These are phyloP conservation scores for Chaunax sp. DNA, from an alignment of 2,797 vertebrate species.

Conservation along the genomic window DNA sequence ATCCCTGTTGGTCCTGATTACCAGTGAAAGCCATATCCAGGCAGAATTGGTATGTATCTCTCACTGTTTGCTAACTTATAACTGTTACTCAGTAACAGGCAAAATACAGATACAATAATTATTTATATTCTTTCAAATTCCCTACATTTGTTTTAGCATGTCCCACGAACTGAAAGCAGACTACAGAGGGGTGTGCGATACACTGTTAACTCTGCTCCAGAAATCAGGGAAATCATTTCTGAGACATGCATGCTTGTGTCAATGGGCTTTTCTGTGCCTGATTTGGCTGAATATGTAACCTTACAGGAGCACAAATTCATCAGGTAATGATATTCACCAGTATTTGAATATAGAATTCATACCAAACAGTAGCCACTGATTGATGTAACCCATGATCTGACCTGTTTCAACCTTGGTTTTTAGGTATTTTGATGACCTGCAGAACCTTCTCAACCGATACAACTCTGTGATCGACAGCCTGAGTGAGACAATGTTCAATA, in stretches of 20 bases:
- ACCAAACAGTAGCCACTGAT: neutral
- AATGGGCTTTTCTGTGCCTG: conserved; percentile 85
- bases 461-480: conserved; percentile 82
- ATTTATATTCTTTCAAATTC: neutral
- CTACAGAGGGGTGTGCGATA: conserved; percentile 66
- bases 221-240: conserved; percentile 86
- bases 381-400: conserved; percentile 3
- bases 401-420: conserved; percentile 22
- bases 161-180: conserved; percentile 34
- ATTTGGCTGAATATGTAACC: conserved; percentile 83
- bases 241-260: conserved; percentile 89
- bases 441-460: conserved; percentile 82
- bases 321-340: conserved; percentile 48
- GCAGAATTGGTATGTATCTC: conserved; percentile 66
- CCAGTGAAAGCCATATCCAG: conserved; percentile 27
- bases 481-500: conserved; percentile 81
- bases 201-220: conserved; percentile 87
- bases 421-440: conserved; percentile 86
- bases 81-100: neutral
- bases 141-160: conserved; percentile 30
- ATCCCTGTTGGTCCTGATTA: conserved; percentile 77
- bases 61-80: neutral
- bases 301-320: conserved; percentile 88
- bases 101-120: neutral
- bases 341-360: neutral